A percentile compares a stretch with the other conserved stretches of the same genome.
These are phyloP conservation scores for Dryobota labecula DNA, from an alignment of 2,888 invertebrate genomes.

Conservation along the genomic window DNA sequence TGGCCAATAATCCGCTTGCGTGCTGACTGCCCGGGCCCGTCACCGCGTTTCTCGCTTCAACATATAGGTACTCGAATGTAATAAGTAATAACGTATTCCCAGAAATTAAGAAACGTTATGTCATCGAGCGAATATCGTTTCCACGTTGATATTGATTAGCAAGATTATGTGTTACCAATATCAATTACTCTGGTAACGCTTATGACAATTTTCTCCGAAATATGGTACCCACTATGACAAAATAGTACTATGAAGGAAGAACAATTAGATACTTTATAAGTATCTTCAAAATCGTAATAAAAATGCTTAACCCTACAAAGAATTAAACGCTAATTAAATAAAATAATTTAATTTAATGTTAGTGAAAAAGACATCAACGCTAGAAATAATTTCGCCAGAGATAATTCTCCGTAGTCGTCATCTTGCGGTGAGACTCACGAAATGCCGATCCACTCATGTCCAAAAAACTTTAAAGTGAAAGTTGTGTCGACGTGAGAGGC, in stretches of 20 bases:
- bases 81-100: conserved; percentile 49
- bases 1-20: conserved; percentile 83
- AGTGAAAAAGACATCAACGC: conserved; percentile 34
- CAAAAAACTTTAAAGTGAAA: conserved; percentile 88
- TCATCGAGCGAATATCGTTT: conserved; percentile 25
- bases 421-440: conserved; percentile 53
- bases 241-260: background rate
- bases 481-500: conserved; percentile 82
- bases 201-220: conserved; percentile 1
- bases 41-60: conserved; percentile 65
- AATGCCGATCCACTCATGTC: conserved; percentile 69
- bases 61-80: conserved; percentile 42
- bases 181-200: background rate
- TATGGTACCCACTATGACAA: background rate
- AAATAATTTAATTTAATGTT: background rate
- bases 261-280: background rate
- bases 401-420: conserved; percentile 58
- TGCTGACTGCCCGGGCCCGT: conserved; percentile 69
- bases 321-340: background rate
- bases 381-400: no score
- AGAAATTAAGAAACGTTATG: conserved; percentile 50
- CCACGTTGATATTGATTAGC: conserved; percentile 2
- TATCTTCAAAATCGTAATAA: background rate
- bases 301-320: background rate
- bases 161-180: background rate